Evolutionary conservation across 2,888 invertebrate genomes (phyloP), one percentile per base, ranked within the genome.

Genomic region (Bhutanitis thaidina): DNA sequence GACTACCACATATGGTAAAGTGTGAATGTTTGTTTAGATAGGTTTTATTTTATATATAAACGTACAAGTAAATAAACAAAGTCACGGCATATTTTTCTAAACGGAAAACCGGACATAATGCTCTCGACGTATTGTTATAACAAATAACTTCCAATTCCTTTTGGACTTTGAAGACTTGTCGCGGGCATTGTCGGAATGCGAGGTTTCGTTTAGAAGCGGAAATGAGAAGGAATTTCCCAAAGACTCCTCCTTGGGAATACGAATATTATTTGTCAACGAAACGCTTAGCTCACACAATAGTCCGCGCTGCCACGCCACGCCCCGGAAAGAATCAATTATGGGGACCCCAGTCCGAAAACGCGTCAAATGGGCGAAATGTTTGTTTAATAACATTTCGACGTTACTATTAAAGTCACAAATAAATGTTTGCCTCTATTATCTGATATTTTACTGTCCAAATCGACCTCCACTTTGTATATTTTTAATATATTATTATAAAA

Each of bases 301-400:
- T 61, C 59, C 55, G 66, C 64, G 65, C 66, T 65, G 66, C 62
- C 64, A 55, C 69, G 71, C 72, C 69, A 75, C 86, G 83, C 85
- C 86, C 88, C 88, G 89, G 88, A 88, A 87, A 86, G 80, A 89
- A 88, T 88, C 89, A 88, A 88, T 89, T 88, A 88, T 83, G 80
- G 74, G 71, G 71, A 65, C 72, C 78, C 73, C 72, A 69, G 74
- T 73, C 74, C 71, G 70, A 71, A 80, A 78, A 80, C 78, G 80
- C 81, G 79, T 79, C 79, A 76, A 85, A 84, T 87, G 80, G 87
- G 87, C 86, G 85, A 87, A 84, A 82, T 87, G 88, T 89, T 89
- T 89, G 88, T 89, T 87, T 88, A 88, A 87, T 85, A 89, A 89
- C 86, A 87, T 87, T 83, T 77, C 74, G 75, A 65, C 64, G 75